Percentiles rank a stretch among this genome's conserved stretches.
Evolutionary conservation across 30 jellyfish, hydroid and myxozoan species (phyloP).

Genomic region (Hydra vulgaris): DNA sequence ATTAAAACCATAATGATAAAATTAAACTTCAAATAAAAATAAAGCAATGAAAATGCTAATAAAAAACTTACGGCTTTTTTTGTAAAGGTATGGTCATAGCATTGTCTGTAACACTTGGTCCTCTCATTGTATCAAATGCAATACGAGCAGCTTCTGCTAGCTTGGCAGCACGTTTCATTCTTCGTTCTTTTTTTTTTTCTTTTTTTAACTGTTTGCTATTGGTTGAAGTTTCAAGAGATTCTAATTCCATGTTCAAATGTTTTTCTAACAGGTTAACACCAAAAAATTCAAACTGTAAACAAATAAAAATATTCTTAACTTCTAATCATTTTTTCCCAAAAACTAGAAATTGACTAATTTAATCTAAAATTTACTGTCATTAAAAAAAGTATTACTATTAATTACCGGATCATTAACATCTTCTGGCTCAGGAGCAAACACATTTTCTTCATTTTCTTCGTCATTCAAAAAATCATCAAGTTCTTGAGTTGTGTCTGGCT

Average conservation of each 20-base stretch:
- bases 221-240: conserved; percentile 17
- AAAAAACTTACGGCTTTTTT: background rate
- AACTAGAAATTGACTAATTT: background rate
- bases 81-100: conserved; percentile 6
- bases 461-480: conserved; percentile 22
- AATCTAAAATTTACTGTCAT: background rate
- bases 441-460: conserved; percentile 14
- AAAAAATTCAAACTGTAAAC: conserved; percentile 28
- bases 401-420: conserved; percentile 34
- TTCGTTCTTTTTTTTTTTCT: conserved; percentile 31
- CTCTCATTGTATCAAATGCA: conserved; percentile 22
- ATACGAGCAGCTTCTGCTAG: conserved; percentile 20
- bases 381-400: background rate
- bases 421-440: conserved; percentile 11
- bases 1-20: no score
- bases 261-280: conserved; percentile 32
- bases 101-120: conserved; percentile 37
- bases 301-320: background rate
- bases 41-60: background rate
- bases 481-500: conserved; percentile 35
- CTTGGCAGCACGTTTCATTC: conserved; percentile 20
- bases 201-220: conserved; percentile 13
- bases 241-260: conserved; percentile 35
- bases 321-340: background rate
- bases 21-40: no score